A percentile compares a stretch with the other conserved stretches of the same genome.
Conservation (phyloP, 2,113 vertebrate species). For the Montifringilla adamsi region DNA sequence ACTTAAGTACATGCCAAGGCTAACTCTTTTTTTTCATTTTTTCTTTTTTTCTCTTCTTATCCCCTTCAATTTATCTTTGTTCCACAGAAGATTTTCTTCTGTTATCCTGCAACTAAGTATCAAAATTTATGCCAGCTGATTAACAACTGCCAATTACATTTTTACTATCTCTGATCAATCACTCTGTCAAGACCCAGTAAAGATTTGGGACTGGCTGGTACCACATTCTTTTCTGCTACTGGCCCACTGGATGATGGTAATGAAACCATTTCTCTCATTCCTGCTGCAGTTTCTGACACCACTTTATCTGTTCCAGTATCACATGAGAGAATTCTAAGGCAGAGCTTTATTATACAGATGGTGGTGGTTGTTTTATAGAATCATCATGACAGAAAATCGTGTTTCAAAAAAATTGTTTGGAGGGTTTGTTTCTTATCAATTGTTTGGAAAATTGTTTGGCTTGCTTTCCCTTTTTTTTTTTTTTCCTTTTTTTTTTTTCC, state of each 20-base stretch:
- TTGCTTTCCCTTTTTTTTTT: background rate
- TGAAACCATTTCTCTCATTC: background rate
- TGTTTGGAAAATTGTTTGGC: background rate
- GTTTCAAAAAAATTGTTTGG: background rate
- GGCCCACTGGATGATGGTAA: background rate
- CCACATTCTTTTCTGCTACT: background rate
- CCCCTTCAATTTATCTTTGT: background rate
- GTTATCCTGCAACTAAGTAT: background rate
- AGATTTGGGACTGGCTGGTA: background rate
- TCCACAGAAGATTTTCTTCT: background rate
- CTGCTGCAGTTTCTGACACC: background rate
- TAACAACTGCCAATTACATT: background rate
- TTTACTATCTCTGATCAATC: background rate
- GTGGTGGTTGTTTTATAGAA: background rate
- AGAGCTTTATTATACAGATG: background rate
- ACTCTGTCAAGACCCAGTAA: background rate
- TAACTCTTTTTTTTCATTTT: background rate
- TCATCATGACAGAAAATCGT: background rate
- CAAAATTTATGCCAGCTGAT: background rate
- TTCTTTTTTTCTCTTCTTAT: background rate
- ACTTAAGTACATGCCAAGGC: background rate
- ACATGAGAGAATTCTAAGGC: background rate
- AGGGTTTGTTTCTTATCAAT: background rate
- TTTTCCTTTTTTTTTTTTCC: background rate
- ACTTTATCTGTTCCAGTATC: background rate